A percentile compares a stretch with the other conserved stretches of the same genome.
phyloP scores from a whole-genome alignment of 2,888 invertebrate genomes.

The Matsumyia berberina region DNA sequence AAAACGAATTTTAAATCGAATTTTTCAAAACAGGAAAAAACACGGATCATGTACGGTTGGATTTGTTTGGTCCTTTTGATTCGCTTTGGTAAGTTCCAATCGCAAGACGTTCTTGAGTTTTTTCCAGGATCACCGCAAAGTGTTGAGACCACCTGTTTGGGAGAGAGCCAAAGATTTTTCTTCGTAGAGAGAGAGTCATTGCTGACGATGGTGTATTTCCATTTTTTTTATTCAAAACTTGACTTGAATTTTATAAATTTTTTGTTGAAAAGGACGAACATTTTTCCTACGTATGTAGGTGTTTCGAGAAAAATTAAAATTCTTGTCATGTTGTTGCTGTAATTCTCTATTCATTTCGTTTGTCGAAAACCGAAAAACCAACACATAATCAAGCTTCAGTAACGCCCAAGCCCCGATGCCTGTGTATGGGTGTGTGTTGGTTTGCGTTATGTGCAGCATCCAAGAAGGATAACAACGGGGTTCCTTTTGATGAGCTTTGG shows the following conservation, averaged over 20 bases:
- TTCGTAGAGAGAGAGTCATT: constrained; percentile 5
- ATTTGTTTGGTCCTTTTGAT: constrained; percentile 40
- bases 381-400: constrained; percentile 49
- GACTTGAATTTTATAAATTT: not conserved
- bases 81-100: constrained; percentile 61
- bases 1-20: not conserved
- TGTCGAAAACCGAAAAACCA: not conserved
- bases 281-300: constrained; percentile 33
- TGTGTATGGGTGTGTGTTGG: not conserved
- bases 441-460: constrained; percentile 31
- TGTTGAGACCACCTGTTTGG: constrained; percentile 71
- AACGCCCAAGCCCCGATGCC: constrained; percentile 65
- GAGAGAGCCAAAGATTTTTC: constrained; percentile 46
- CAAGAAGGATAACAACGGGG: not conserved
- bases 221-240: constrained; percentile 10
- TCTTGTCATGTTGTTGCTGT: constrained; percentile 24
- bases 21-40: not conserved
- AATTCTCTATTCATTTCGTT: constrained; percentile 13
- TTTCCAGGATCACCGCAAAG: too few species aligned
- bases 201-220: constrained; percentile 12
- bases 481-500: constrained; percentile 17
- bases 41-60: constrained; percentile 60
- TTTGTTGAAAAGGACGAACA: not conserved
- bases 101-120: too few species aligned
- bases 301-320: constrained; percentile 17